Base-by-base conservation (phyloP, 2,797 vertebrate species). In the Phoxinus dragarum region DNA sequence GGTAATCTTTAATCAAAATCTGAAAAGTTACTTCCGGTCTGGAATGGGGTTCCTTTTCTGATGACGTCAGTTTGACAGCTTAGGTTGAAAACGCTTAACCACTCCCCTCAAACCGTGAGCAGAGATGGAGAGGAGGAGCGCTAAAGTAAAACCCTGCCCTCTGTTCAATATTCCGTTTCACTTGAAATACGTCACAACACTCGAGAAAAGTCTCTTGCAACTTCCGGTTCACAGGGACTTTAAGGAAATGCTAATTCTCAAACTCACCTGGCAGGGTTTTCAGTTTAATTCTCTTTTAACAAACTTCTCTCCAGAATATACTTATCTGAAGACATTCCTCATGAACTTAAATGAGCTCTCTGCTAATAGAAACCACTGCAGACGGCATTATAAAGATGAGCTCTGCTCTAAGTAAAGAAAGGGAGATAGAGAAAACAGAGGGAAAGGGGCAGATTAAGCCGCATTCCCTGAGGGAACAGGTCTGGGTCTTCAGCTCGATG, bases 401-500 rank as follows among this genome's bases (percentile, higher is more conserved):
- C 52, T 34, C 36, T 7, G 38, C 52, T 59, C 68, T 72, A 47
- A 68, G 69, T 66, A 82, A 6, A 85, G 59, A 85, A 23, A 82
- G 80, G 82, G 54, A 72, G 74, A 84, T 54, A 78, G 83, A 79
- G 87, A 85, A 80, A 80, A 72, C 67, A 80, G 67, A 80, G 56
- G 5, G 76, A 56, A 56, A 59, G 76, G 54, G 42, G 19, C n/a
- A 82, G 66, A 85, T 85, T 85, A 88, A 72, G 68, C 54, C 4
- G 42, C 47, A 73, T 52, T 85, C 87, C 73, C 84, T 59, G 47
- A 82, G 74, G 80, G 80, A 82, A 38, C 23, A 54, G 68, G 68
- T 47, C 74, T 38, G 69, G 87, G 74, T 88, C 80, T 88, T 88
- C 83, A 82, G 83, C 87, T 88, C 68, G 68, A 85, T 88, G 84